Evolutionary conservation across 2,113 vertebrate genomes (phyloP), one percentile per base, ranked within the genome.

Genomic region (Ploceus nigricollis): DNA sequence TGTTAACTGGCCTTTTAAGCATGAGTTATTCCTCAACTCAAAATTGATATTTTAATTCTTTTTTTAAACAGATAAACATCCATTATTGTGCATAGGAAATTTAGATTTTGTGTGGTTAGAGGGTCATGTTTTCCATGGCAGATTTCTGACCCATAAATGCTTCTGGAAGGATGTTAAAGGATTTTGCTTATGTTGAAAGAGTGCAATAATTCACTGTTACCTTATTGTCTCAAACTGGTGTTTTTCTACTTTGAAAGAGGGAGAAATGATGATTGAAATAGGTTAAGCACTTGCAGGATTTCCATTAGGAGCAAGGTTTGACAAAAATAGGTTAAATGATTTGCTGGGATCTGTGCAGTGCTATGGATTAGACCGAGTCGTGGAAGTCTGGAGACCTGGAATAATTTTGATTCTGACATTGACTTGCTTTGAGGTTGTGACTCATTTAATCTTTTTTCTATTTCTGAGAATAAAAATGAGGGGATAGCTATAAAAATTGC

Each of bases 281-380:
- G 90, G 92, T 93, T 95, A 94, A 96, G 94, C 69, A 78, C 65
- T 96, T 92, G 79, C 93, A 95, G 79, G 83, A 88, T 96, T 97
- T 96, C 69, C 77, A 64, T 58, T 82, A 89, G 81, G 87, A 89
- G 82, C 73, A 72, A 93, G 86, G 24, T 91, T 95, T 94, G 93
- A 94, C 95, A 92, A 94, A 94, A 97, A 87, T 93, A 87, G 95
- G 91, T 97, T 97, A 95, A 86, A 84, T 91, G 57, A 89, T 86
- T 92, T 94, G 60, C 87, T 92, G n/a, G 76, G 69, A 73, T 94
- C 92, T 91, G 45, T 81, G 47, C 80, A 60, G 83, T 85, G 85
- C 95, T 69, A 30, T 89, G 96, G 94, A 93, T 95, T 97, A 97
- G 89, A 93, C 88, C 44, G 11, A 92, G 80, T 84, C 40, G 30